phyloP scores from a whole-genome alignment of 1,140 invertebrate species.

The Heliconius himera region DNA sequence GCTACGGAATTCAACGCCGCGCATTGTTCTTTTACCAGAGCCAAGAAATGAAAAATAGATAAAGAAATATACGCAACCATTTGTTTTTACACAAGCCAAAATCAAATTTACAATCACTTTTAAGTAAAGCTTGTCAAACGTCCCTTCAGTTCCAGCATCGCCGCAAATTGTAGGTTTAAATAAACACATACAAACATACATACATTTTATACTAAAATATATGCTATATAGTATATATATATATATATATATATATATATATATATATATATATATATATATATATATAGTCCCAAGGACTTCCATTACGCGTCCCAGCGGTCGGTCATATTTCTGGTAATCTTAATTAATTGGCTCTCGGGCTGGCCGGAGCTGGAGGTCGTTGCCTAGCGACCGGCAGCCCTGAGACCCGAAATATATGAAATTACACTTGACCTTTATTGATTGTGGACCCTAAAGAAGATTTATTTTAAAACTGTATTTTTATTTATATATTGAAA shows the following conservation, averaged over 20 bases:
- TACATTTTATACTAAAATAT: neutral
- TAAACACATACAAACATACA: neutral
- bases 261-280: no score
- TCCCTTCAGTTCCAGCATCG: neutral
- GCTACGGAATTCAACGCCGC: no score
- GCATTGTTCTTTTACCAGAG: no score
- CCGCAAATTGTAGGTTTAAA: neutral
- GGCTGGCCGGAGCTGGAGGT: neutral
- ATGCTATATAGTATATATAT: conserved; percentile 1
- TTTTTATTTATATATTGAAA: neutral
- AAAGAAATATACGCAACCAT: no score
- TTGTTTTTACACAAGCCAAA: no score
- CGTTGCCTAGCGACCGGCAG: conserved; percentile 16
- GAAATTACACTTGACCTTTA: conserved; percentile 15
- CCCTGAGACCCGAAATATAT: neutral
- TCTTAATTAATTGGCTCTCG: conserved; percentile 22
- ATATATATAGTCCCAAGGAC: neutral
- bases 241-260: no score
- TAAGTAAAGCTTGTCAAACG: neutral
- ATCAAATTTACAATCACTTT: no score
- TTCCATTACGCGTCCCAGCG: conserved; percentile 18
- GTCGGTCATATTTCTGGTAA: conserved; percentile 26
- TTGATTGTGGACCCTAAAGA: neutral
- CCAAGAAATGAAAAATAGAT: no score
- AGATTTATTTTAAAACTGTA: neutral